Evolutionary conservation across 2,888 invertebrate genomes (phyloP), one percentile per base, ranked within the genome.

Genomic region (Xestia c-nigrum): DNA sequence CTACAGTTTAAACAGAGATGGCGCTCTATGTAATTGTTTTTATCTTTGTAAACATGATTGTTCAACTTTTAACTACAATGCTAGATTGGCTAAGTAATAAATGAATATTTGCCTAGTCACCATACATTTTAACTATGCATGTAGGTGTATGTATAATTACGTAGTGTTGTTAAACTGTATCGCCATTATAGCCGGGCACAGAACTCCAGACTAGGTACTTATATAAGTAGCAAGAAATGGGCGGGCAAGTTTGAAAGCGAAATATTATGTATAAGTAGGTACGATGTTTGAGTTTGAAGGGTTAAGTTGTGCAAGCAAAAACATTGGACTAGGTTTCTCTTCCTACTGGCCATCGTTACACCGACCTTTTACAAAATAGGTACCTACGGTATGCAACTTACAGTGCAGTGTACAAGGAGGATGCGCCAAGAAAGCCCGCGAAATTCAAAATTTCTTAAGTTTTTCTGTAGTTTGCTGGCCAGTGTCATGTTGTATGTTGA

Each of bases 1-100:
- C 24, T 66, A 14, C 9, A 19, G 7, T n/a, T n/a, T 0, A 50
- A 24, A 12, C n/a, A 55, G 12, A 84, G 81, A 84, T 79, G 84
- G 46, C 81, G 68, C 43, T 83, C 1, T 38, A 38, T 10, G 43
- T 21, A 21, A 19, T 47, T n/a, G 19, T 12, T 43, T 31, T 31
- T n/a, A n/a, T n/a, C n/a, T n/a, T n/a, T 9, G 5, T 9, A 21
- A 21, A 12, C 16, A 12, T 31, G 21, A 46, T 21, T 31, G 31
- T 21, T 65, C 21, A 43, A 43, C 1, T 31, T 31, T n/a, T n/a
- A n/a, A n/a, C 31, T 31, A 31, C 19, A 19, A 4, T 40, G 5
- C 16, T 16, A 65, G 46, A 46, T 46, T 12, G 31, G 14, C 0
- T 21, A 50, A 4, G 24, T 31, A 0, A 2, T 14, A 12, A 21